These are phyloP conservation scores for Zonotrichia albicollis DNA, from an alignment of 2,797 vertebrate genomes.

Conservation along the genomic window DNA sequence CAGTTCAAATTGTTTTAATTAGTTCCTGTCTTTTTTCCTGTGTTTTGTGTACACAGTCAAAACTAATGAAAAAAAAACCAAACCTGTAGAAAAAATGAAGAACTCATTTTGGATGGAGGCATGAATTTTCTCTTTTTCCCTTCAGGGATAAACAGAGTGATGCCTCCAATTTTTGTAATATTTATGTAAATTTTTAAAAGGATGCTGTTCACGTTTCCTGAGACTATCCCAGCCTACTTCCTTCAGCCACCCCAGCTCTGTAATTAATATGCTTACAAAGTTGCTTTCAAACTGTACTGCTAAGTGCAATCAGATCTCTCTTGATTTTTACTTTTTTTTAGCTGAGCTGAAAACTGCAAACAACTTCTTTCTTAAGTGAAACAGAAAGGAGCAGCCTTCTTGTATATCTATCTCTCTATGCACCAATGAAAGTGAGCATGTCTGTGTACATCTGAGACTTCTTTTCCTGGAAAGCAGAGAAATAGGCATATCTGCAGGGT, in stretches of 20 bases:
- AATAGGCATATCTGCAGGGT: neutral
- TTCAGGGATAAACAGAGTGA: slow-evolving; percentile 14
- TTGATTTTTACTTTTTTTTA: neutral
- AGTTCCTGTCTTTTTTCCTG: neutral
- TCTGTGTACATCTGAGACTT: neutral
- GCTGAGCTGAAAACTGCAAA: neutral
- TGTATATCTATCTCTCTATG: fast-evolving
- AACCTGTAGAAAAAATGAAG: neutral
- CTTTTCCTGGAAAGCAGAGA: neutral
- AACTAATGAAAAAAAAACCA: neutral
- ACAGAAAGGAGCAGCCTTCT: neutral
- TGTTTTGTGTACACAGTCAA: neutral
- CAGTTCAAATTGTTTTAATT: slow-evolving; percentile 19
- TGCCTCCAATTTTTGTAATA: neutral
- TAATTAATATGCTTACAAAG: neutral
- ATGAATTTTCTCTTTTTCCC: neutral
- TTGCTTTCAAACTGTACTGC: neutral
- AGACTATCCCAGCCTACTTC: neutral
- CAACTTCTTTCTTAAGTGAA: neutral
- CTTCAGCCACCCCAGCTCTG: neutral
- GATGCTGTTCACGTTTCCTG: neutral
- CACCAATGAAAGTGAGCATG: neutral
- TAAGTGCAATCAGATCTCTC: neutral
- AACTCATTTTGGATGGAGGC: neutral
- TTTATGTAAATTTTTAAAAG: neutral